Base-by-base conservation (phyloP, 2,797 vertebrate species). In the Geotrypetes seraphini region DNA sequence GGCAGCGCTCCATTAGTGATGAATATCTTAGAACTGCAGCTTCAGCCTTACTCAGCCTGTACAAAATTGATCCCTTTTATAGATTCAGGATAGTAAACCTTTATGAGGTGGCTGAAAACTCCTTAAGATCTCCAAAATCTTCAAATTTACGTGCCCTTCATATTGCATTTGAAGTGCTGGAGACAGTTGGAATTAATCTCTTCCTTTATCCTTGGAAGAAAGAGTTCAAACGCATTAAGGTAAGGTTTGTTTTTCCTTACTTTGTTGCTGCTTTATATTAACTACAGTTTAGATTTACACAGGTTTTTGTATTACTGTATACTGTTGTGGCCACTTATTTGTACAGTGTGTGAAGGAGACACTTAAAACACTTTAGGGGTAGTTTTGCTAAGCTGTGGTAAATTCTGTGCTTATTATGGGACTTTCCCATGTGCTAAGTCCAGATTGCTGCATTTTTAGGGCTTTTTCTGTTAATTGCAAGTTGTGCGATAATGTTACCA, bases 171-270 rank as follows among this genome's bases (percentile, higher is more conserved):
- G 71, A 78, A 33, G 75, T 89, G 26, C 68, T 99, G 1, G 96
- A 97, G 66, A 91, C 86, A 1, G 60, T 99, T 67, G 95, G 88
- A 45, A 75, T 92, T 67, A 99, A 99, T 69, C 87, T 99, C 36
- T 84, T 99, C 49, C 88, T 99, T 22, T 96, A 91, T 62, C 96
- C 96, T 6, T 99, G 96, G 96, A 99, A 97, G 73, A 99, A 99
- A 63, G 96, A 99, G 53, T 99, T 97, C 73, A 86, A 81, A 57
- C 93, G 71, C 59, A 97, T 99, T 54, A 99, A 97, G 87, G 95
- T 99, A 63, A 61, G 75, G 25, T 7, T 22, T 9, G 5, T 11
- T n/a, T n/a, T n/a, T n/a, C n/a, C n/a, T n/a, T n/a, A n/a, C n/a
- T n/a, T n/a, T n/a, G n/a, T n/a, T n/a, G n/a, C n/a, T n/a, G n/a